Conservation (phyloP, 2,888 invertebrate genomes). For the Vandiemenella viatica region DNA sequence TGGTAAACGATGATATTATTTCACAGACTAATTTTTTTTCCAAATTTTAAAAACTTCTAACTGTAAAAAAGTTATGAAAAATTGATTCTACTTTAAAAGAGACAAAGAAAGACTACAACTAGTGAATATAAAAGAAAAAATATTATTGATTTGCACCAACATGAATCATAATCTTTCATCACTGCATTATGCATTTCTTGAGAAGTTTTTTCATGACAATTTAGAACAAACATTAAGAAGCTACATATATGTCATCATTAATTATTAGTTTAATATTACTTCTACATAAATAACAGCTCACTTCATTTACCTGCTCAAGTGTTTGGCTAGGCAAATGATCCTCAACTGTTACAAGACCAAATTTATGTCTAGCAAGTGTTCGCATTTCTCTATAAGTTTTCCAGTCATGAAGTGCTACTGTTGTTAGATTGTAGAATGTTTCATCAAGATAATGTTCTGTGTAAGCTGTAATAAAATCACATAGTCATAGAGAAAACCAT, state of each 20-base stretch:
- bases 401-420: constrained; percentile 95
- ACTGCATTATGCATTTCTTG: no score
- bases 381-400: constrained; percentile 95
- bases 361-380: constrained; percentile 72
- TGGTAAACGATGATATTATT: no score
- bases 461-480: constrained; percentile 25
- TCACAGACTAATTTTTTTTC: no score
- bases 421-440: constrained; percentile 93
- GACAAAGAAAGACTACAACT: no score
- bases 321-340: constrained; percentile 92
- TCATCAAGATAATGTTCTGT: constrained; percentile 85
- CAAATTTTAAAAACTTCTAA: no score
- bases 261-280: neutral
- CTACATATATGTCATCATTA: neutral
- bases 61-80: no score
- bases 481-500: constrained; percentile 10
- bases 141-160: no score
- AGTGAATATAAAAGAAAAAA: no score
- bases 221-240: neutral
- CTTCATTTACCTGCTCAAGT: constrained; percentile 70
- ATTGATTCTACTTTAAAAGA: no score
- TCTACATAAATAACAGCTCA: no score
- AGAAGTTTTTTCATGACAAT: no score
- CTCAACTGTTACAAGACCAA: constrained; percentile 66
- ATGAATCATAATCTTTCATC: no score